These are phyloP conservation scores for Linyphia triangularis DNA, from an alignment of 2,888 invertebrate genomes.

Conservation along the genomic window DNA sequence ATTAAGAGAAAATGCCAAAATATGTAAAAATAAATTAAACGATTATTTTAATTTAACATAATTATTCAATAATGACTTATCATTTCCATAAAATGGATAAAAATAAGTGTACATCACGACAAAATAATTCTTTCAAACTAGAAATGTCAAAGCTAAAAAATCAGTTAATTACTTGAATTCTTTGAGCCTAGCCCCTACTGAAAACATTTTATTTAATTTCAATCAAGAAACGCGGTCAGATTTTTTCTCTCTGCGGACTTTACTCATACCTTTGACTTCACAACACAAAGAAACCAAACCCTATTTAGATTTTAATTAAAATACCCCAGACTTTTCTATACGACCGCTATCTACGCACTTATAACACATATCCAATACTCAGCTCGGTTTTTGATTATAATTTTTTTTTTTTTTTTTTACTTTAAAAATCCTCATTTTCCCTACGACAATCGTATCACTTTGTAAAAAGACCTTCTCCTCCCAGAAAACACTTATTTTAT, in stretches of 20 bases:
- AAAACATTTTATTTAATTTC: conserved; percentile 23
- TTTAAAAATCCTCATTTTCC: conserved; percentile 7
- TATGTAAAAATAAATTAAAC: background rate
- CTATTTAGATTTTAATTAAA: conserved; percentile 67
- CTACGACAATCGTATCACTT: conserved; percentile 14
- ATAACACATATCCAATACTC: conserved; percentile 26
- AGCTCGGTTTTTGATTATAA: background rate
- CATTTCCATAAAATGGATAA: background rate
- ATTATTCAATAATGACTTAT: background rate
- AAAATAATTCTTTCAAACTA: background rate
- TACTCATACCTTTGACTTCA: conserved; percentile 12
- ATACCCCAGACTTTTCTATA: conserved; percentile 36
- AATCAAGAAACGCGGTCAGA: background rate
- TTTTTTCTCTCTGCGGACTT: background rate
- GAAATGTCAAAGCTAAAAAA: background rate
- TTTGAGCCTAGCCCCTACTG: conserved; percentile 7
- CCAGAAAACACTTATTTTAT: background rate
- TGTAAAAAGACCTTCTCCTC: conserved; percentile 13
- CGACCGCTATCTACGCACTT: background rate
- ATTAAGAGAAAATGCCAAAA: background rate
- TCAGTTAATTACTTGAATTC: conserved; percentile 2
- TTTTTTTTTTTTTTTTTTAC: conserved; percentile 25
- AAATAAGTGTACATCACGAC: background rate
- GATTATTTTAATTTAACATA: background rate
- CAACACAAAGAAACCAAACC: conserved; percentile 17